Percentiles rank a stretch among this genome's conserved stretches.
These are phyloP conservation scores for Tauraco hartlaubi DNA, from an alignment of 2,797 vertebrate genomes.

Conservation along the genomic window DNA sequence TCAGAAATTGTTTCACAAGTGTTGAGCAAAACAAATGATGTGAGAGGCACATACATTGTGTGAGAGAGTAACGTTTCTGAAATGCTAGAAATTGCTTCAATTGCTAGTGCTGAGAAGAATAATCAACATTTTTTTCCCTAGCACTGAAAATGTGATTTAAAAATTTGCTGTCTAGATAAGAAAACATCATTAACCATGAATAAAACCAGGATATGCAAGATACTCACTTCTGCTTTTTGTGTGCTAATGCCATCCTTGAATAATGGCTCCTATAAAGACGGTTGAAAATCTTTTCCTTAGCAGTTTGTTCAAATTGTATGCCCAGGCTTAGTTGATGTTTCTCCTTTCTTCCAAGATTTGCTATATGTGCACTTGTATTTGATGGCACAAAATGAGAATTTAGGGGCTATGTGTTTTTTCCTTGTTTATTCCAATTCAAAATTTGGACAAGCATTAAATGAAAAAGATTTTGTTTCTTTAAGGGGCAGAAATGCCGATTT, in stretches of 20 bases:
- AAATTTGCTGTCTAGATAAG: background rate
- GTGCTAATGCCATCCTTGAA: background rate
- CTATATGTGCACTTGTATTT: background rate
- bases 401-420: background rate
- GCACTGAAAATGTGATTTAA: background rate
- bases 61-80: background rate
- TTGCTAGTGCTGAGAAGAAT: background rate
- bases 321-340: background rate
- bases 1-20: background rate
- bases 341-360: background rate
- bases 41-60: background rate
- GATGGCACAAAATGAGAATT: background rate
- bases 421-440: background rate
- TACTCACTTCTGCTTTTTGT: background rate
- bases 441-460: background rate
- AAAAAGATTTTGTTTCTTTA: background rate
- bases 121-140: background rate
- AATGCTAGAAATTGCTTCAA: background rate
- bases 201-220: background rate
- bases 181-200: background rate
- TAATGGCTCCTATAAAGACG: background rate
- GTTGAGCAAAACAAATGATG: background rate
- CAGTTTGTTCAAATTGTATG: background rate
- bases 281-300: background rate
- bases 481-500: background rate